phyloP scores from a whole-genome alignment of 2,888 invertebrate species.

The Agrochola lota region DNA sequence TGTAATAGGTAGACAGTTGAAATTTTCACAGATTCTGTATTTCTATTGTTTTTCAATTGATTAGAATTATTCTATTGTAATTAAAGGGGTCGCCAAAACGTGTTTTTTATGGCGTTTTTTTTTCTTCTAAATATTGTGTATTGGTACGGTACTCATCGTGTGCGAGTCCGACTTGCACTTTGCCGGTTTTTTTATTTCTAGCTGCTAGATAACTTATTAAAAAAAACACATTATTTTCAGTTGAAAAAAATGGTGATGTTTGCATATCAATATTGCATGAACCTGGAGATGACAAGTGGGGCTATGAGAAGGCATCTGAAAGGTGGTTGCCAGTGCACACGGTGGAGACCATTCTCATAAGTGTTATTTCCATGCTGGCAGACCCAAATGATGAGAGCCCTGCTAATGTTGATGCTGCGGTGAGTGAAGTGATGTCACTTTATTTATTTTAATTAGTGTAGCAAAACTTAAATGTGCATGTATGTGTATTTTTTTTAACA shows the following conservation, averaged over 20 bases:
- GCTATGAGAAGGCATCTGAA: constrained; percentile 99
- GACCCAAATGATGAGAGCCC: constrained; percentile 99
- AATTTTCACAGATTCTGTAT: too few species aligned
- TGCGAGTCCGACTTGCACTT: too few species aligned
- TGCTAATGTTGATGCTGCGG: constrained; percentile 99
- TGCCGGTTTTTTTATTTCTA: too few species aligned
- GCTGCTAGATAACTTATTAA: not conserved
- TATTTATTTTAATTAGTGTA: constrained; percentile 27
- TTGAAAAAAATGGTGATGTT: constrained; percentile 98
- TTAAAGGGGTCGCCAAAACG: too few species aligned
- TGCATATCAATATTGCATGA: constrained; percentile 99
- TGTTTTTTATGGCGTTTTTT: too few species aligned
- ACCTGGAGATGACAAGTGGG: constrained; percentile 99
- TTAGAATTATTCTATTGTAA: too few species aligned
- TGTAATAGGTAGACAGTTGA: too few species aligned
- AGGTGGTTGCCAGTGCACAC: constrained; percentile 99
- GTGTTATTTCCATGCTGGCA: constrained; percentile 99
- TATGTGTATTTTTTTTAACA: constrained; percentile 1
- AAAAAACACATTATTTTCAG: constrained; percentile 87
- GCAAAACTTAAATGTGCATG: constrained; percentile 21
- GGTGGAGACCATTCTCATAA: constrained; percentile 99
- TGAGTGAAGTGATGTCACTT: constrained; percentile 88
- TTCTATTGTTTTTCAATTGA: too few species aligned
- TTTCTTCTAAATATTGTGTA: too few species aligned
- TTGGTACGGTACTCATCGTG: too few species aligned